These are phyloP conservation scores for Burhinus bistriatus DNA, from an alignment of 2,113 vertebrate genomes.

Conservation along the genomic window DNA sequence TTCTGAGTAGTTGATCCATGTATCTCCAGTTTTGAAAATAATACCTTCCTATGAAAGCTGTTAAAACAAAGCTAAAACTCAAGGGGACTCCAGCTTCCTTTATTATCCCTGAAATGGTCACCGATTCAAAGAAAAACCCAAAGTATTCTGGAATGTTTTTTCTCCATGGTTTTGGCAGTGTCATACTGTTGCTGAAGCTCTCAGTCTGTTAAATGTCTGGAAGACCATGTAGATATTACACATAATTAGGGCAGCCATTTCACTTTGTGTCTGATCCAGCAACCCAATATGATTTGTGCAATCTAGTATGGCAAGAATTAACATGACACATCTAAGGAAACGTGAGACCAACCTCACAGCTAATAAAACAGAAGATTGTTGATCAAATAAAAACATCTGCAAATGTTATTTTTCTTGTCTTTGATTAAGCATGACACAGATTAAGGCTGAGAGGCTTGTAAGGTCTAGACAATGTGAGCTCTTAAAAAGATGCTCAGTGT, in stretches of 20 bases:
- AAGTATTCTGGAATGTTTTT: neutral
- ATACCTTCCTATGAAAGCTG: neutral
- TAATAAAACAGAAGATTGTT: constrained; percentile 19
- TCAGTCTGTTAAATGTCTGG: constrained; percentile 11
- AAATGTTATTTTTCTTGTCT: constrained; percentile 18
- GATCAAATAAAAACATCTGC: constrained; percentile 31
- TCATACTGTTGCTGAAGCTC: neutral
- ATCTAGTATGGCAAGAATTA: constrained; percentile 48
- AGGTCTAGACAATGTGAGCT: neutral
- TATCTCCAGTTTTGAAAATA: neutral
- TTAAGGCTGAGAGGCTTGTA: neutral
- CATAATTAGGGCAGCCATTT: constrained; percentile 27
- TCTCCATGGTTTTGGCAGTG: constrained; percentile 18
- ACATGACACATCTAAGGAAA: constrained; percentile 49
- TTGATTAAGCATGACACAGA: neutral
- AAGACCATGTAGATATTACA: constrained; percentile 23
- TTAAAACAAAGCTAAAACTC: neutral
- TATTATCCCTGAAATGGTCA: neutral
- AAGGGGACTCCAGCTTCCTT: neutral
- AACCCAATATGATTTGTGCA: constrained; percentile 32
- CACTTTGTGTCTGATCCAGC: constrained; percentile 47
- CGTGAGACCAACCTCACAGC: constrained; percentile 32
- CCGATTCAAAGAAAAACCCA: neutral
- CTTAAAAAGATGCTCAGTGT: neutral
- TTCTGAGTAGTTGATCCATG: neutral